Percentiles rank a stretch among this genome's conserved stretches.
phyloP scores from a whole-genome alignment of 2,113 vertebrate species.

The Pelecanus crispus region DNA sequence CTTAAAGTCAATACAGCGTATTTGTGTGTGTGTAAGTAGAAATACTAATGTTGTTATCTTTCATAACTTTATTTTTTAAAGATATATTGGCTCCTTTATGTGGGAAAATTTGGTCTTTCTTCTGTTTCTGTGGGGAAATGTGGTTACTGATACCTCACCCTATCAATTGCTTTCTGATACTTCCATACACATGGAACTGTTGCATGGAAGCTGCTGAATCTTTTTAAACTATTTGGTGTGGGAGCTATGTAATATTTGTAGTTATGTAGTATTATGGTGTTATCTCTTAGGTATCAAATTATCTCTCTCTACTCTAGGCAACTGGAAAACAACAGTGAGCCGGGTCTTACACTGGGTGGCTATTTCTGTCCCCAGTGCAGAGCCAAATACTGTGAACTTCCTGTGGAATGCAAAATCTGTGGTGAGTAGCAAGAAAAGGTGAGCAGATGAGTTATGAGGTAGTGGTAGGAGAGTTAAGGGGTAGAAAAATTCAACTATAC shows the following conservation, averaged over 20 bases:
- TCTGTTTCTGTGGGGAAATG: not conserved
- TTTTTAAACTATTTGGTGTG: not conserved
- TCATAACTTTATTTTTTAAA: not conserved
- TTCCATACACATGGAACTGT: not conserved
- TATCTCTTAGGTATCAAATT: not conserved
- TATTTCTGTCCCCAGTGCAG: conserved; percentile 96
- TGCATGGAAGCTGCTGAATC: not conserved
- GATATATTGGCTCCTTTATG: not conserved
- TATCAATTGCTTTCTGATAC: not conserved
- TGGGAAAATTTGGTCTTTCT: not conserved
- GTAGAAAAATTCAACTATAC: not conserved
- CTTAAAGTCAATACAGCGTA: not conserved
- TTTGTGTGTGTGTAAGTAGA: not conserved
- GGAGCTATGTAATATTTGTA: not conserved
- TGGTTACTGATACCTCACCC: not conserved
- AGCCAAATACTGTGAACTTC: conserved; percentile 92
- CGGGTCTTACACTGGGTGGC: conserved; percentile 86
- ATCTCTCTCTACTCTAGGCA: conserved; percentile 71
- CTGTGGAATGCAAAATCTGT: conserved; percentile 97
- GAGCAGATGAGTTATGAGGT: not conserved
- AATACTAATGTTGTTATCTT: not conserved
- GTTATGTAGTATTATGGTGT: not conserved
- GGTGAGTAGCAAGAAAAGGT: conserved; percentile 74
- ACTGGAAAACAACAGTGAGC: conserved; percentile 80
- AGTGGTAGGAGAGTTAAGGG: not conserved